A percentile compares a stretch with the other conserved stretches of the same genome.
phyloP scores from a whole-genome alignment of 1,140 invertebrate genomes.

The Drosophila truncata region DNA sequence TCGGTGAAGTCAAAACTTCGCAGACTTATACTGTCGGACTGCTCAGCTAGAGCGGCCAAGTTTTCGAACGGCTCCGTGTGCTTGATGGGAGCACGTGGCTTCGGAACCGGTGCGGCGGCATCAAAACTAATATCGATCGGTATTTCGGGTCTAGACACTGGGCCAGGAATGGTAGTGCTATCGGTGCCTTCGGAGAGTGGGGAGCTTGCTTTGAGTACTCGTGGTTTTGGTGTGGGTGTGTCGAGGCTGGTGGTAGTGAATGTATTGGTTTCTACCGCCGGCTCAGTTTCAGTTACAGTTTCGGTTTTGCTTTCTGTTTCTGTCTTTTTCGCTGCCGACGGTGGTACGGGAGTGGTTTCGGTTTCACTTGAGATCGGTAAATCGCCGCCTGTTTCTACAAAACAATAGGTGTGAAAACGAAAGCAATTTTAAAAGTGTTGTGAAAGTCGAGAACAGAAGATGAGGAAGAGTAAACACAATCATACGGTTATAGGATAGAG shows the following conservation, averaged over 20 bases:
- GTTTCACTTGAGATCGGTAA: constrained; percentile 78
- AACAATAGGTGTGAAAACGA: constrained; percentile 84
- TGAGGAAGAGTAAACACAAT: constrained; percentile 65
- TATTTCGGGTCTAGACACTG: constrained; percentile 55
- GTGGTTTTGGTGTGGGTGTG: constrained; percentile 82
- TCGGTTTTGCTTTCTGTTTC: constrained; percentile 41
- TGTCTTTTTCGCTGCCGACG: constrained; percentile 49
- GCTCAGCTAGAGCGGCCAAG: constrained; percentile 68
- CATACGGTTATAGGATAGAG: constrained; percentile 39
- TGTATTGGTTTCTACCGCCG: constrained; percentile 57
- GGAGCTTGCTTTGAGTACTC: constrained; percentile 74
- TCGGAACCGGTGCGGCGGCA: constrained; percentile 66
- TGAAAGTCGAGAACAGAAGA: constrained; percentile 71
- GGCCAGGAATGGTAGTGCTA: constrained; percentile 65
- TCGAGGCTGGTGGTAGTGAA: constrained; percentile 60
- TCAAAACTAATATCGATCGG: constrained; percentile 63
- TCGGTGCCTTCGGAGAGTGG: constrained; percentile 68
- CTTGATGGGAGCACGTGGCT: constrained; percentile 77
- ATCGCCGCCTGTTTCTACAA: constrained; percentile 85
- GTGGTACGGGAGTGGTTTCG: constrained; percentile 83
- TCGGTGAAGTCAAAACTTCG: constrained; percentile 81
- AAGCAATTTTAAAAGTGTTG: constrained; percentile 84
- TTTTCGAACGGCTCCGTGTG: constrained; percentile 77
- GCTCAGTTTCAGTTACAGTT: constrained; percentile 51
- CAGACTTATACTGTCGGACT: constrained; percentile 79